Base-by-base conservation (phyloP, 2,113 vertebrate genomes). In the Nycticebus coucang region DNA sequence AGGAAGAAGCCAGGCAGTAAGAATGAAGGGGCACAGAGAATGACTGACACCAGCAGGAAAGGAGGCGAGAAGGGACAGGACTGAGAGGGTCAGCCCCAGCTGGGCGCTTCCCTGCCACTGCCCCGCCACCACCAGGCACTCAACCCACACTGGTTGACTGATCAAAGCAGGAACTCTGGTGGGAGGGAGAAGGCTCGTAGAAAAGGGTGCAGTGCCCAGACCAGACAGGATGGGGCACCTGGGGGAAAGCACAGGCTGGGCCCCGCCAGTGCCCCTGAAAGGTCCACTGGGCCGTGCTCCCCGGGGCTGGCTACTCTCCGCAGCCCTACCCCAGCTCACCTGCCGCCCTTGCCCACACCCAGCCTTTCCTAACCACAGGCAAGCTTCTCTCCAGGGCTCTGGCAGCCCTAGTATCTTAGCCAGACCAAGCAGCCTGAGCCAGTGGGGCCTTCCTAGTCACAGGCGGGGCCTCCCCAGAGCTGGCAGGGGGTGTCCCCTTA, bases 291-390 rank as follows among this genome's bases (percentile, higher is more conserved):
- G 35, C 24, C 13, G 22, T 30, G 24, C 4, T 10, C 19, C 10
- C 4, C 59, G 37, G 59, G 41, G 41, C 41, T 21, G 4, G 5
- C 62, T 60, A 53, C 1, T 7, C 28, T 21, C 24, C 11, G 18
- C 53, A 77, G 19, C 18, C 11, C 64, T 28, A 41, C 30, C 26
- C 77, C 15, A 45, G 14, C 26, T 69, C 12, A 7, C 66, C 81
- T 37, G n/a, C 35, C 57, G 33, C 2, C 5, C 4, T n/a, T 1
- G 0, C 10, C n/a, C 28, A 37, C 5, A 17, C 30, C 53, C 50
- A 4, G 15, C 9, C 28, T 57, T 50, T 57, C 41, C 22, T 64
- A 60, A 82, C 35, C 69, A 53, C 64, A 87, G 55, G 55, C 9
- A 28, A 26, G 64, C 89, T 79, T 41, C 81, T 10, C 45, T 50